Percentiles rank a stretch among this genome's conserved stretches.
Conservation (phyloP, 2,797 vertebrate genomes). For the Gadopsis bispinosus region DNA sequence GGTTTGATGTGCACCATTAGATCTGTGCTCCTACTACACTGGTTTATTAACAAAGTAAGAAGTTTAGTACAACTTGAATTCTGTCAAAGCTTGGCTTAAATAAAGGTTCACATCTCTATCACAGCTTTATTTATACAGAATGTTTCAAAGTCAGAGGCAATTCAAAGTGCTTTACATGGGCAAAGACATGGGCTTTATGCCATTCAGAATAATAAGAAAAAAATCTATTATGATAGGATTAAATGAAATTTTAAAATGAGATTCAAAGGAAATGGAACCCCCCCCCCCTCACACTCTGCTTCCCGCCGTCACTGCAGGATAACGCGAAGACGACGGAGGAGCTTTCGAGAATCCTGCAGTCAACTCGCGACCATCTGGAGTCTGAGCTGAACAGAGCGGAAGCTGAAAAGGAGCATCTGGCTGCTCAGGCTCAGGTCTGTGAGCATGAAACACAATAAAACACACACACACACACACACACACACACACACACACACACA, state of each 20-base stretch:
- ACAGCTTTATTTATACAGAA: background rate
- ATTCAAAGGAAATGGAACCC: background rate
- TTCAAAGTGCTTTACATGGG: too few species aligned
- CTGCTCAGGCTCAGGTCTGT: conserved; percentile 86
- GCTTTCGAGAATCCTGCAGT: conserved; percentile 87
- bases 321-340: conserved; percentile 84
- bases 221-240: too few species aligned
- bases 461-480: background rate
- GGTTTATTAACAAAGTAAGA: background rate
- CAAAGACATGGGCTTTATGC: too few species aligned
- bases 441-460: background rate
- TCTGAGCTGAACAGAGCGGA: conserved; percentile 86
- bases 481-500: background rate
- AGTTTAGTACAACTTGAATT: background rate
- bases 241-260: too few species aligned
- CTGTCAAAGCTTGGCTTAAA: background rate
- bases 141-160: too few species aligned
- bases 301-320: conserved; percentile 76
- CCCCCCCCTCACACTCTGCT: background rate
- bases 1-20: conserved; percentile 73
- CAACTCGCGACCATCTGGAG: conserved; percentile 86
- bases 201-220: too few species aligned
- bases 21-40: background rate
- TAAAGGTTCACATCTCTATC: background rate
- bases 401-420: conserved; percentile 85